Evolutionary conservation across 2,113 vertebrate genomes (phyloP).

Genomic region (Cricetomys ansorgei): DNA sequence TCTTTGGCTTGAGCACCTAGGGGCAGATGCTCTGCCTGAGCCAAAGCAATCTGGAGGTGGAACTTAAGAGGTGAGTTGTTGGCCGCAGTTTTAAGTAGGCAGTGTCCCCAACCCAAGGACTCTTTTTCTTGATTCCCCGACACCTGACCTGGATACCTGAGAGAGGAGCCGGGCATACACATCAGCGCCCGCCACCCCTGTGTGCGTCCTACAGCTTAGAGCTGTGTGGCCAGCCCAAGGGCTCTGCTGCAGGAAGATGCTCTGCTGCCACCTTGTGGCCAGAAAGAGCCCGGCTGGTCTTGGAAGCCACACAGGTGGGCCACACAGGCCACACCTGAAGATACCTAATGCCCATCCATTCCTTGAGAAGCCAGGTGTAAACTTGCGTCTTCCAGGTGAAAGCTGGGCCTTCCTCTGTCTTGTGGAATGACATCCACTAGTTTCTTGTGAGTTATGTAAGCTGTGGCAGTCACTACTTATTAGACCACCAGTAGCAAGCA

Average conservation of each 20-base stretch:
- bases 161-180: no score
- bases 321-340: not conserved
- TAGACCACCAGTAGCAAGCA: not conserved
- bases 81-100: not conserved
- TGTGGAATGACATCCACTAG: not conserved
- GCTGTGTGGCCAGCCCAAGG: not conserved
- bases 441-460: not conserved
- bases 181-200: not conserved
- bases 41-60: not conserved
- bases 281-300: accelerated
- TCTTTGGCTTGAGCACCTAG: not conserved
- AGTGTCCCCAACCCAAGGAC: not conserved
- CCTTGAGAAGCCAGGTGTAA: not conserved
- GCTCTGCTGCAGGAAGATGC: not conserved
- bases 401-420: not conserved
- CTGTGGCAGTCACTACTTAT: not conserved
- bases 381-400: not conserved
- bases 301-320: not conserved
- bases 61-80: not conserved
- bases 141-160: not conserved
- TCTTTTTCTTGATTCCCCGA: not conserved
- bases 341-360: not conserved
- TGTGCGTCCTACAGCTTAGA: not conserved
- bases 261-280: constrained; percentile 78
- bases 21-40: not conserved